Conservation (phyloP, 64 coral and sea anemone species). For the Anthopleura sola region DNA sequence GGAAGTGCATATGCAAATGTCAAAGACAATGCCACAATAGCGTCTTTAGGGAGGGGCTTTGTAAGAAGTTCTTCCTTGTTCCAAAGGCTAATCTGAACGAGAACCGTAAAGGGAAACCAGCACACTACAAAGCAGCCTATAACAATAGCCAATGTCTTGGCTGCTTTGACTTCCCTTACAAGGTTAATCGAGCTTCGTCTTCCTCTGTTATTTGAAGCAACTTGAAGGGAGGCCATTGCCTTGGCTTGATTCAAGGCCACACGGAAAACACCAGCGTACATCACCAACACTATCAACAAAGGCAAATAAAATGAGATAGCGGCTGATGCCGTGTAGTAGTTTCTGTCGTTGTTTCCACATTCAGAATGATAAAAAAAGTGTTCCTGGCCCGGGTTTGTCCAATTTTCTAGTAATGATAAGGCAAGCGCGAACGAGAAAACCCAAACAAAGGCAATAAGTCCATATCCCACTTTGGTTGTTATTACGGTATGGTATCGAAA, state of each 20-base stretch:
- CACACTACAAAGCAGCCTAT: slow-evolving; percentile 77
- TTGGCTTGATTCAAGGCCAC: slow-evolving; percentile 77
- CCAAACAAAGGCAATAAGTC: slow-evolving; percentile 70
- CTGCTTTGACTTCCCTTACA: slow-evolving; percentile 73
- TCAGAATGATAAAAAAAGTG: neutral
- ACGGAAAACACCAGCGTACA: slow-evolving; percentile 58
- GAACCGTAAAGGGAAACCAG: slow-evolving; percentile 78
- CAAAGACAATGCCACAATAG: slow-evolving; percentile 8
- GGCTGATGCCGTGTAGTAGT: slow-evolving; percentile 63
- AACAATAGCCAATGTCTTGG: slow-evolving; percentile 84
- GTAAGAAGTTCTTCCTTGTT: neutral
- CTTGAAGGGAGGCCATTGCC: slow-evolving; percentile 48
- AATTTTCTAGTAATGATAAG: slow-evolving; percentile 49
- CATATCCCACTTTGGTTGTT: slow-evolving; percentile 40
- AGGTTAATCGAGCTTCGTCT: slow-evolving; percentile 60
- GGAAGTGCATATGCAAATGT: slow-evolving; percentile 73
- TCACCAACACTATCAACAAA: slow-evolving; percentile 59
- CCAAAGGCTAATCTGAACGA: slow-evolving; percentile 69
- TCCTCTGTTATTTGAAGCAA: neutral
- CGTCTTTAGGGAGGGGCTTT: neutral
- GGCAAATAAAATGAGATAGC: slow-evolving; percentile 65
- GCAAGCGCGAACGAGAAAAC: slow-evolving; percentile 50
- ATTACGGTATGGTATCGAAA: slow-evolving; percentile 73
- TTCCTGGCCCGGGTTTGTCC: slow-evolving; percentile 18
- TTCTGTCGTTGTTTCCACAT: slow-evolving; percentile 46